Base-by-base conservation (phyloP, 2,888 invertebrate genomes). In the Chrysodeixis includens region DNA sequence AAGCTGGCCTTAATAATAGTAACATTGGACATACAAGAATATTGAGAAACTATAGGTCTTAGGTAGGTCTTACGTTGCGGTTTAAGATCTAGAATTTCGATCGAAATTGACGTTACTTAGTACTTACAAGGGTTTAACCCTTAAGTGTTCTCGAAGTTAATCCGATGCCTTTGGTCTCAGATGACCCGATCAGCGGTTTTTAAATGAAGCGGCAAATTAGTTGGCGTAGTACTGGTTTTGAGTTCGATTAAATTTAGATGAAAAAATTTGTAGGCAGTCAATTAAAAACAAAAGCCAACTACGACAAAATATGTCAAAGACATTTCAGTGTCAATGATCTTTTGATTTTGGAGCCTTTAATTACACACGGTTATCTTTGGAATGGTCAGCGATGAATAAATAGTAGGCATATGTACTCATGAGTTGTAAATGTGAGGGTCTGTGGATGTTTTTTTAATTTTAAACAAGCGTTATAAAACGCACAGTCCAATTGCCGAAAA, bases 151-250 rank as follows among this genome's bases (percentile, higher is more conserved):
- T 69, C 63, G 40, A 32, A 63, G 57, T 60, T 82, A 65, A 77
- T 76, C 76, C 69, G 16, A 53, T 54, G 73, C 54, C 62, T 68
- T 60, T 53, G 65, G 57, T 66, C 66, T 69, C 56, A 40, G 63
- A 79, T 61, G 77, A 69, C 71, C 61, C 56, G 64, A 77, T 80
- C 72, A 82, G 69, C 66, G 71, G 67, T 71, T 77, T 76, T 71
- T 72, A 73, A 82, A 82, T 71, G 61, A 77, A 77, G 67, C 70
- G 60, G 62, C 62, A 71, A 75, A 72, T 71, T 71, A 66, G 58
- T 18, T 56, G 64, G 63, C 44, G 57, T 18, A 51, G 40, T 65
- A 64, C 54, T 67, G 56, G 62, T 73, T 59, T 35, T 6, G 51
- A 55, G 35, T 46, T 35, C 53, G 32, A 63, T 62, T 63, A 30